phyloP scores from a whole-genome alignment of 64 coral and sea anemone species.

The Actinia equina region DNA sequence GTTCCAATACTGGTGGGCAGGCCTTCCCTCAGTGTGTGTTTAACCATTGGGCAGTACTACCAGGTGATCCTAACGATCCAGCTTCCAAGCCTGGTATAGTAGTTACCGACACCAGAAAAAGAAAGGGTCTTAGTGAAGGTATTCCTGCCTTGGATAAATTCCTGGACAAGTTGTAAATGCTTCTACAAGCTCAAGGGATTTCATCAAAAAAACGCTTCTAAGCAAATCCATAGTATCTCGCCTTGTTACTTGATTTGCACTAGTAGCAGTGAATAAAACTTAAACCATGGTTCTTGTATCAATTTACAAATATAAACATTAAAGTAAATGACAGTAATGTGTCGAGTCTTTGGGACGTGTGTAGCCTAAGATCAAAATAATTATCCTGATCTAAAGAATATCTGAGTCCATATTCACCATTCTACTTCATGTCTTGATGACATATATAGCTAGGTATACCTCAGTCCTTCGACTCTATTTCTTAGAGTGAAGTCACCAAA shows the following conservation, averaged over 20 bases:
- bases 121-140: constrained; percentile 70
- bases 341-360: not conserved
- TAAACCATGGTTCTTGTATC: constrained; percentile 3
- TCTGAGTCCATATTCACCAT: no score
- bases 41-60: constrained; percentile 73
- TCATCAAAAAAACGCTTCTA: not conserved
- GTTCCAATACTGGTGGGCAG: constrained; percentile 96
- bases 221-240: not conserved
- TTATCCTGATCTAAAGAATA: no score
- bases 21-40: constrained; percentile 99
- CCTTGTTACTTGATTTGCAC: not conserved
- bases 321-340: not conserved
- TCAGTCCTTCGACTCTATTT: no score
- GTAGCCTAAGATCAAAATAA: no score
- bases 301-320: constrained; percentile 8
- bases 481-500: no score
- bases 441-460: no score
- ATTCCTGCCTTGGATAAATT: constrained; percentile 74
- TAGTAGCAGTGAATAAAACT: not conserved
- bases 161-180: constrained; percentile 88
- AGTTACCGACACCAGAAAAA: constrained; percentile 63
- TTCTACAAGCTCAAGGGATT: not conserved
- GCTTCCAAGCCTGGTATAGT: constrained; percentile 19
- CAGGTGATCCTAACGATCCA: constrained; percentile 22
- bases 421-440: no score